These are phyloP conservation scores for Neotoma lepida DNA, from an alignment of 2,113 vertebrate genomes.

Conservation along the genomic window DNA sequence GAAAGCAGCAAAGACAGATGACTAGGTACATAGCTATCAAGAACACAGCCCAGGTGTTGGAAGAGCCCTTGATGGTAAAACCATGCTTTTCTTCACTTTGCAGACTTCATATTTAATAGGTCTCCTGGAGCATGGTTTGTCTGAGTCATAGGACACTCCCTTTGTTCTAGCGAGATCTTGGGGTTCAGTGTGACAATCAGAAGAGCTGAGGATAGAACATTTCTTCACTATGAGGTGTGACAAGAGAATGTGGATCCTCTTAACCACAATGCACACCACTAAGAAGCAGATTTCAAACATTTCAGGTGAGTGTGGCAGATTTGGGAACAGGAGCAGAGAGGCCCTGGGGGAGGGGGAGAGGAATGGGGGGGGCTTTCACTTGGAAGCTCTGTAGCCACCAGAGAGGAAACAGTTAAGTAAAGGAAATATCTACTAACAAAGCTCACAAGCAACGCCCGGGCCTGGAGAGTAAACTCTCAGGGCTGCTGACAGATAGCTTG, in stretches of 20 bases:
- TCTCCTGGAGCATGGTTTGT: not conserved
- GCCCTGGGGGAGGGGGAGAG: too few relatives aligned
- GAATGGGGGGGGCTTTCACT: not conserved
- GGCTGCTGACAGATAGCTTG: not conserved
- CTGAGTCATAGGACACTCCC: not conserved
- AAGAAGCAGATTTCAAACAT: not conserved
- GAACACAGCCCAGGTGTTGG: not conserved
- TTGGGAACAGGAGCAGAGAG: not conserved
- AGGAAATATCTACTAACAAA: not conserved
- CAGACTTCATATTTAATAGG: not conserved
- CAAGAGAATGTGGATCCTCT: not conserved
- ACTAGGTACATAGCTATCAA: not conserved
- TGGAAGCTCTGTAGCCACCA: not conserved
- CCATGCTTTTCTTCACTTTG: not conserved
- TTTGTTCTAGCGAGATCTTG: not conserved
- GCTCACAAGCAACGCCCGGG: not conserved
- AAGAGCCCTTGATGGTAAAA: not conserved
- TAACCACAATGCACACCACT: not conserved
- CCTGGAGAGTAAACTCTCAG: not conserved
- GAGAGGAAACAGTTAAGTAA: constrained; percentile 7
- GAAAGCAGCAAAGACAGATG: not conserved
- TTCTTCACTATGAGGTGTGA: not conserved
- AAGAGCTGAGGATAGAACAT: not conserved
- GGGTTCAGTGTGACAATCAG: not conserved
- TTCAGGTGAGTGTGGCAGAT: not conserved